Base-by-base conservation (phyloP, 1,140 invertebrate genomes). In the Theocolax elegans region DNA sequence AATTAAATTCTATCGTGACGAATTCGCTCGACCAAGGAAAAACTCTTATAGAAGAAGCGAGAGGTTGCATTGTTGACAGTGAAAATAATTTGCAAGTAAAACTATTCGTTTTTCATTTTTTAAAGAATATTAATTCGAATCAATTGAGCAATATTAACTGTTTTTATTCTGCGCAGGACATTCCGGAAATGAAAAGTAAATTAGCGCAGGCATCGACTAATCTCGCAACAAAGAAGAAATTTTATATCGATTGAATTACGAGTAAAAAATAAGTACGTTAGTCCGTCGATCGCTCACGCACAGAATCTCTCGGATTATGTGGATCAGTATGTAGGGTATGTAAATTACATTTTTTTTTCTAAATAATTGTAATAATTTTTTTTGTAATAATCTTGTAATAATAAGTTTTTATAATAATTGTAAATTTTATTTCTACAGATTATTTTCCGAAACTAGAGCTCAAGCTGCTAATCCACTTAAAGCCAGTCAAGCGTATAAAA, bases 401-500 rank as follows among this genome's bases (percentile, higher is more conserved):
- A 58, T 21, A 19, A 49, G 17, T 38, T 21, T 12, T 1, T 53
- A 70, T 29, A 54, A 63, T 48, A 8, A 72, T 73, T 60, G 17
- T 71, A 31, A 62, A 46, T 60, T 48, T 27, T 46, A 15, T 44
- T 67, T 38, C 29, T 23, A 46, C 77, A 93, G 92, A 65, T 77
- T 92, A 67, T 93, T 94, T 78, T 89, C 89, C 35, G 87, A 89
- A 70, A 92, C 92, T 1, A 87, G 89, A 38, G 87, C 89, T 42
- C 88, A 90, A 58, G 90, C 93, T 19, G 89, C 90, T 17, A 88
- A 89, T 71, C 91, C 93, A 19, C 81, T 95, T 31, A 88, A 90
- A 76, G 94, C 94, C 1, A 95, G 94, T 44, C 89, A 90, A 60
- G 94, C 92, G 0, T 96, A 96, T 81, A 88, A 93, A 75, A 91